Evolutionary conservation across 1,140 invertebrate species (phyloP), one percentile per base, ranked within the genome.

Genomic region (Lysiphlebus fabarum): DNA sequence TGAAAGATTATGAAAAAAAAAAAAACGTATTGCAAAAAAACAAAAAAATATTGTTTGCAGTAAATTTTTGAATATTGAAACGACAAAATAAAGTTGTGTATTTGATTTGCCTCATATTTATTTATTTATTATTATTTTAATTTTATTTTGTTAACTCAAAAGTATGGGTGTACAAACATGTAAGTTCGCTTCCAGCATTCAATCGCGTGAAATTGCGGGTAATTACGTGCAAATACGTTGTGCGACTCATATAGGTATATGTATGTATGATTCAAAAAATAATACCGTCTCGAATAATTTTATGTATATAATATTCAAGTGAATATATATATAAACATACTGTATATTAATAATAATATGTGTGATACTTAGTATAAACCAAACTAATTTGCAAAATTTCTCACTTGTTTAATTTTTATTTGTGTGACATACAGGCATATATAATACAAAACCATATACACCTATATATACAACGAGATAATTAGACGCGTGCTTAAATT

Each of bases 161-260:
- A n/a, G n/a, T 8, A 47, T 47, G 12, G 14, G 26, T 26, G 26
- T 47, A 33, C 37, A 48, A 9, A 36, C n/a, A 26, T 26, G 56
- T 10, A n/a, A 17, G 48, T 10, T 10, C 26, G 45, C 42, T 14
- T 63, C 59, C 57, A 59, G 62, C 53, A 62, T 67, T 70, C 69
- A 66, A 66, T 70, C 65, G 66, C 66, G 70, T 63, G 63, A 65
- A 71, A 70, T 73, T 72, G 65, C 67, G 53, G 62, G 63, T 66
- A 70, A 73, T 73, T 71, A 70, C 68, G 65, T 59, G 59, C 51
- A 11, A 50, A 58, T 47, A 55, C 53, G 59, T 37, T 56, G 51
- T 56, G 40, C 59, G 58, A 56, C 63, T 26, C 17, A 26, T 26
- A 26, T 26, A 26, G n/a, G n/a, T 26, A 26, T 26, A 26, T 26